phyloP scores from a whole-genome alignment of 2,797 vertebrate species.

The Brachyalestes nurse region DNA sequence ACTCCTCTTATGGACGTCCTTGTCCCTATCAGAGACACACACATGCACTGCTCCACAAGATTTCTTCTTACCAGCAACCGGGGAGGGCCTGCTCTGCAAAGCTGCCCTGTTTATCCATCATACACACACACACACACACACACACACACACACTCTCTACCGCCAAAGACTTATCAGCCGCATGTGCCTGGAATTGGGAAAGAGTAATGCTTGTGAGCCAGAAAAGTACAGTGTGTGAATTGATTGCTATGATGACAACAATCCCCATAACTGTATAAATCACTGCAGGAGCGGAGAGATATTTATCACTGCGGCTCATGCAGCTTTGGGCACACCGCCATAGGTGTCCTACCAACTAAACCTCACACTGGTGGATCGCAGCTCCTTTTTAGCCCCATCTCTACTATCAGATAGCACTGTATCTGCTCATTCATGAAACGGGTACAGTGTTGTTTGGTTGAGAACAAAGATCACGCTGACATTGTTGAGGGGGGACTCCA shows the following conservation, averaged over 20 bases:
- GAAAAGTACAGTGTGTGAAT: conserved; percentile 53
- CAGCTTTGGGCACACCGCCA: conserved; percentile 45
- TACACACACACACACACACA: conserved; percentile 43
- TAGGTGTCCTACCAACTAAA: conserved; percentile 37
- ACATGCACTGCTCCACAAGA: conserved; percentile 40
- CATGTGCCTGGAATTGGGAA: conserved; percentile 47
- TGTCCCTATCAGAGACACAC: conserved; percentile 50
- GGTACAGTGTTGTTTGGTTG: conserved; percentile 30
- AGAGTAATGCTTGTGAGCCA: conserved; percentile 44
- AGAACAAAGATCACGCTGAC: conserved; percentile 14
- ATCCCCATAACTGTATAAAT: conserved; percentile 65
- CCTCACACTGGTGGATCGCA: conserved; percentile 27
- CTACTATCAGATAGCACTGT: conserved; percentile 29
- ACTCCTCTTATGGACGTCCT: conserved; percentile 80
- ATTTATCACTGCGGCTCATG: conserved; percentile 53
- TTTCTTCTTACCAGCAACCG: conserved; percentile 49
- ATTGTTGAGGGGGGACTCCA: conserved; percentile 21
- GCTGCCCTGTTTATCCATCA: conserved; percentile 48
- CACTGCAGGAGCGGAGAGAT: conserved; percentile 53
- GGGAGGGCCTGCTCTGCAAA: conserved; percentile 40
- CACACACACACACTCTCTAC: conserved; percentile 35
- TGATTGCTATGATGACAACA: conserved; percentile 64
- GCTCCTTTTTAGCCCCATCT: conserved; percentile 26
- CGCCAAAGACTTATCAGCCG: conserved; percentile 47
- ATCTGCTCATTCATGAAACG: conserved; percentile 48